phyloP scores from a whole-genome alignment of 1,140 invertebrate genomes.

The Archivesica marissinica region DNA sequence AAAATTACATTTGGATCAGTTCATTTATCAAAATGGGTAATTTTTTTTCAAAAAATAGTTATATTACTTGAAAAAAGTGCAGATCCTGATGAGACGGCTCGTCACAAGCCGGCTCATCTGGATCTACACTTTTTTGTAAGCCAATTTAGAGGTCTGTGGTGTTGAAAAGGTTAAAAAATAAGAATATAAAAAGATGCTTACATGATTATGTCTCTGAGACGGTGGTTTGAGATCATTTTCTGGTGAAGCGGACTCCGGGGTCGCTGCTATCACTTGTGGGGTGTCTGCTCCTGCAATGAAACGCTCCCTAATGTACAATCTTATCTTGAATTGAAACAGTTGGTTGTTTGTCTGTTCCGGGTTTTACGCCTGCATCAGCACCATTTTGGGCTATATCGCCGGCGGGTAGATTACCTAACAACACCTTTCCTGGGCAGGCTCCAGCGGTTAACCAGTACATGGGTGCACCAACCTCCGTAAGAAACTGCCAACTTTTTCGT shows the following conservation, averaged over 20 bases:
- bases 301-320: too few species aligned
- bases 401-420: too few species aligned
- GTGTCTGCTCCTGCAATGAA: constrained; percentile 46
- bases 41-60: background rate
- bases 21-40: background rate
- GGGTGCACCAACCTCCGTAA: too few species aligned
- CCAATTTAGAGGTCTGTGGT: background rate
- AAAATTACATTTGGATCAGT: background rate
- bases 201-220: constrained; percentile 53
- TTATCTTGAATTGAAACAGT: too few species aligned
- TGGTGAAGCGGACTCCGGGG: constrained; percentile 41
- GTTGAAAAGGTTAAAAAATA: background rate
- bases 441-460: too few species aligned
- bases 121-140: too few species aligned
- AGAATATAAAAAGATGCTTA: background rate
- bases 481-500: too few species aligned
- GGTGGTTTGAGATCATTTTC: constrained; percentile 52
- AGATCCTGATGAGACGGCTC: background rate
- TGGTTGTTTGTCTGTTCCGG: too few species aligned
- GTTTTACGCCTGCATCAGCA: too few species aligned
- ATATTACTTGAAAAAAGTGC: background rate
- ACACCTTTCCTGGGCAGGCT: too few species aligned
- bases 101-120: too few species aligned
- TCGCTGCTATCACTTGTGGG: constrained; percentile 20
- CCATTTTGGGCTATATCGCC: too few species aligned